phyloP scores from a whole-genome alignment of 2,113 vertebrate genomes.

The Orthonyx spaldingii region DNA sequence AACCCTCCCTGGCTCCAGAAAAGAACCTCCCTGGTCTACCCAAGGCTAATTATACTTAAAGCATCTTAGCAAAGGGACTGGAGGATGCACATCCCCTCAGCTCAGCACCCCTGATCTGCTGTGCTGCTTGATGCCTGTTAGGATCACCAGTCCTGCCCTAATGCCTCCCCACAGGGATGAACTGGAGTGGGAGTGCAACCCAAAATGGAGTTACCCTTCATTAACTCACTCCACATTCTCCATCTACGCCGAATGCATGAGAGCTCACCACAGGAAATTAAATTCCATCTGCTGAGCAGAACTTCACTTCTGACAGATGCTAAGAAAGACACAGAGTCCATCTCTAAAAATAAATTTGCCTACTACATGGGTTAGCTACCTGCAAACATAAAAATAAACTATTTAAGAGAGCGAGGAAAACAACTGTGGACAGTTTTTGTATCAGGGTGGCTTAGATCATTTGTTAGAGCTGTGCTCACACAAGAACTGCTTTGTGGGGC shows the following conservation, averaged over 20 bases:
- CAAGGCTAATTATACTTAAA: neutral
- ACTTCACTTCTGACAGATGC: neutral
- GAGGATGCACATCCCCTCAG: neutral
- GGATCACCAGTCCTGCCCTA: neutral
- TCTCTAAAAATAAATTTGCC: neutral
- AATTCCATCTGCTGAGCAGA: neutral
- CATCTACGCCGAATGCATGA: neutral
- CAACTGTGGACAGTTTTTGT: slow-evolving; percentile 8
- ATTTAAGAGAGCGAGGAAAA: slow-evolving; percentile 26
- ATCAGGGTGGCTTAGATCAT: slow-evolving; percentile 10
- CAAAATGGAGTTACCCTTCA: neutral
- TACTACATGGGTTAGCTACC: neutral
- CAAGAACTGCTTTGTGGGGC: slow-evolving; percentile 60
- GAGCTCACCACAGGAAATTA: neutral
- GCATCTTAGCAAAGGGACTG: neutral
- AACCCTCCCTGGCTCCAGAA: neutral
- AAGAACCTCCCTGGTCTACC: neutral
- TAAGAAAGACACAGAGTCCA: neutral
- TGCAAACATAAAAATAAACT: slow-evolving; percentile 17
- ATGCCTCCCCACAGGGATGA: neutral
- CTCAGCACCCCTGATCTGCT: neutral
- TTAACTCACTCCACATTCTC: neutral
- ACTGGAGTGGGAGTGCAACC: neutral
- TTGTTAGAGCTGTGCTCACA: slow-evolving; percentile 24
- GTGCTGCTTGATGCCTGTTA: neutral